Evolutionary conservation across 2,888 invertebrate genomes (phyloP).

Genomic region (Lasiommata megera): DNA sequence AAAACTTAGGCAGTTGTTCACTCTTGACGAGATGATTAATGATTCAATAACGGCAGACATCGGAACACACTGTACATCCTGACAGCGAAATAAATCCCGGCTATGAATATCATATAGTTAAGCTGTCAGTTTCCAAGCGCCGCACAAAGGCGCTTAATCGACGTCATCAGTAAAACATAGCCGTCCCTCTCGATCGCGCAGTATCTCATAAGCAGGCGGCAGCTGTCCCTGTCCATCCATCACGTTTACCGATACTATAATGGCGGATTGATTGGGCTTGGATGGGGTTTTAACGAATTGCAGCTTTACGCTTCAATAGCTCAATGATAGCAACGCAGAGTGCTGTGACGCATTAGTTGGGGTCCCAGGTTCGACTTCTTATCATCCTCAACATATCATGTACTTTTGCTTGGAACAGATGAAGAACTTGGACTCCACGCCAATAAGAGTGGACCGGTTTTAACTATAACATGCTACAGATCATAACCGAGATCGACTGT

Average conservation of each 20-base stretch:
- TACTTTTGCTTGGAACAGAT: too few species aligned
- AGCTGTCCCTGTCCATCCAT: not conserved
- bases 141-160: conserved; percentile 2
- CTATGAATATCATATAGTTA: conserved; percentile 4
- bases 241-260: not conserved
- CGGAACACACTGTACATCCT: not conserved
- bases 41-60: not conserved
- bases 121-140: not conserved
- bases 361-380: too few species aligned
- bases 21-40: too few species aligned
- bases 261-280: not conserved
- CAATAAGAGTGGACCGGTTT: too few species aligned
- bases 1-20: too few species aligned
- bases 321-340: not conserved
- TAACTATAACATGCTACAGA: too few species aligned
- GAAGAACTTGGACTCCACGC: too few species aligned
- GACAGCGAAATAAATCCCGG: not conserved
- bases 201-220: not conserved
- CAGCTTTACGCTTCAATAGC: not conserved
- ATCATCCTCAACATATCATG: too few species aligned
- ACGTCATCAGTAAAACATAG: not conserved
- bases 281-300: not conserved
- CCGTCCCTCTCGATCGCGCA: not conserved
- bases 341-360: not conserved
- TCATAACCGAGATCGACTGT: too few species aligned